These are phyloP conservation scores for Lota lota DNA, from an alignment of 2,113 vertebrate species.

Conservation along the genomic window DNA sequence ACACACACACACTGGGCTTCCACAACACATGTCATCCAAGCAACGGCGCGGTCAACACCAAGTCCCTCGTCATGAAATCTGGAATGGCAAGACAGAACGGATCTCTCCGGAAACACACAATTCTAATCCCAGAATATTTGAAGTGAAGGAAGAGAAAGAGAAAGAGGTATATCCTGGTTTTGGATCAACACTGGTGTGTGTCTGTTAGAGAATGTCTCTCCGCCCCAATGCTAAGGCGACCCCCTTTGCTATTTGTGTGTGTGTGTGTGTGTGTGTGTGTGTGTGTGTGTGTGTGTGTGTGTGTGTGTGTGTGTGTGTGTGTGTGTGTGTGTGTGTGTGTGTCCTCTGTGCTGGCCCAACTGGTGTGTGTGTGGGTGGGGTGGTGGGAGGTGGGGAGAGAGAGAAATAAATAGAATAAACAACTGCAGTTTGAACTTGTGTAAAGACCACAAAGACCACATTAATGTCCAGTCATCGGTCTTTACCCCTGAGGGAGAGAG, in stretches of 20 bases:
- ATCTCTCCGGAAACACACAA: too few relatives aligned
- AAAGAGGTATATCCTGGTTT: neutral
- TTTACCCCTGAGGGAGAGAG: too few relatives aligned
- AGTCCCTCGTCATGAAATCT: too few relatives aligned
- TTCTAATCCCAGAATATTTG: neutral
- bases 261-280: neutral
- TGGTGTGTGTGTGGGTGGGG: neutral
- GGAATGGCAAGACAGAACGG: too few relatives aligned
- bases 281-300: too few relatives aligned
- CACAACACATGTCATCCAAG: too few relatives aligned
- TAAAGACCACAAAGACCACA: too few relatives aligned
- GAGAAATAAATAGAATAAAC: too few relatives aligned
- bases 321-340: slow-evolving; percentile 21
- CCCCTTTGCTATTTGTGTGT: neutral
- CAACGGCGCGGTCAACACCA: too few relatives aligned
- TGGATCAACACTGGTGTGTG: neutral
- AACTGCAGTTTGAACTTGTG: too few relatives aligned
- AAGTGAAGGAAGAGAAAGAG: neutral
- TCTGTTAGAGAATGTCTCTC: slow-evolving; percentile 26
- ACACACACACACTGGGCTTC: neutral
- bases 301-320: slow-evolving; percentile 11
- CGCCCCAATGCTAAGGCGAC: neutral
- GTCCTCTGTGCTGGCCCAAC: slow-evolving; percentile 6
- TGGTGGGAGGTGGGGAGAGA: too few relatives aligned
- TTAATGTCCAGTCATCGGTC: too few relatives aligned